These are phyloP conservation scores for Parauchenoglanis ngamensis DNA, from an alignment of 2,797 vertebrate genomes.

Conservation along the genomic window DNA sequence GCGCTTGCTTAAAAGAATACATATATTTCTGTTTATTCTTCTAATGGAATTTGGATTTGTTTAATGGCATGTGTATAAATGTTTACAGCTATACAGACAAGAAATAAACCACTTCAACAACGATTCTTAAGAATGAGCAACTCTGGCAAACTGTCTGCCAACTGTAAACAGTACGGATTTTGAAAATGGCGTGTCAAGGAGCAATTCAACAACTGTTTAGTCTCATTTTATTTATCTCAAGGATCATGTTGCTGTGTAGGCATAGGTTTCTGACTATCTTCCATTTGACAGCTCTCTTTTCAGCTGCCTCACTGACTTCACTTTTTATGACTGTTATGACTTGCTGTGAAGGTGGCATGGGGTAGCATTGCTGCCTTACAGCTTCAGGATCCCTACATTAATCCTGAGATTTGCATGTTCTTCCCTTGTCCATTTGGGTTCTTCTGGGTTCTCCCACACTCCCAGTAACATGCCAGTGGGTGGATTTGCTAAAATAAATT, in stretches of 20 bases:
- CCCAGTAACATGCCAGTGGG: not conserved
- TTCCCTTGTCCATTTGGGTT: not conserved
- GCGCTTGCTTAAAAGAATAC: slow-evolving; percentile 63
- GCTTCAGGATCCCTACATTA: not conserved
- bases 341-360: not conserved
- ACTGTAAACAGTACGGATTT: slow-evolving; percentile 62
- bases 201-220: slow-evolving; percentile 57
- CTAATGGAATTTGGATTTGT: slow-evolving; percentile 74
- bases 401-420: not conserved
- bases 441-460: not conserved
- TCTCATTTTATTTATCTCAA: slow-evolving; percentile 54
- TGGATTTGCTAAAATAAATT: not conserved
- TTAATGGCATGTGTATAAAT: slow-evolving; percentile 70
- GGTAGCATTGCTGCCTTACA: not conserved
- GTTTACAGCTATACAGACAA: slow-evolving; percentile 69
- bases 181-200: slow-evolving; percentile 51
- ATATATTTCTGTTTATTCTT: slow-evolving; percentile 72
- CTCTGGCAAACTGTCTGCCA: slow-evolving; percentile 53
- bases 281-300: not conserved
- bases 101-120: slow-evolving; percentile 65
- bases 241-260: slow-evolving; percentile 49
- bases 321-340: not conserved
- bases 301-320: not conserved
- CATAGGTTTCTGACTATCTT: slow-evolving; percentile 23
- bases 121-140: slow-evolving; percentile 55